A percentile compares a stretch with the other conserved stretches of the same genome.
Conservation (phyloP, 2,113 vertebrate genomes). For the Actenoides lindsayi region DNA sequence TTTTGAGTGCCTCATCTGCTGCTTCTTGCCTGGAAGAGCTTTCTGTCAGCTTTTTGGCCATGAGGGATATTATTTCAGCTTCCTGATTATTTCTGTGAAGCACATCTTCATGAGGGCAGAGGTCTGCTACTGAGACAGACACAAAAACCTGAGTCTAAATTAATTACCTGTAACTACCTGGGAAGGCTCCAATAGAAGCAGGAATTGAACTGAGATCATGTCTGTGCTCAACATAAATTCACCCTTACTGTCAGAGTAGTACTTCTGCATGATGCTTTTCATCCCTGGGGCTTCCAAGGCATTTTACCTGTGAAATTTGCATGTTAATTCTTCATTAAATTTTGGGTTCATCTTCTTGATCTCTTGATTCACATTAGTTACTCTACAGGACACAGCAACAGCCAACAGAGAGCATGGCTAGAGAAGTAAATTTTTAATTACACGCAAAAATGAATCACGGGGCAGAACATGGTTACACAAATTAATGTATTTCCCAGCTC, state of each 20-base stretch:
- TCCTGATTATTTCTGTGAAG: neutral
- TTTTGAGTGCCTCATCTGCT: neutral
- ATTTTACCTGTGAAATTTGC: neutral
- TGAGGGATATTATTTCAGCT: neutral
- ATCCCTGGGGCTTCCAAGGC: neutral
- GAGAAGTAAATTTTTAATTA: neutral
- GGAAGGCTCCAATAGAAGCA: conserved; percentile 4
- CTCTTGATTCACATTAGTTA: neutral
- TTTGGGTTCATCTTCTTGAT: neutral
- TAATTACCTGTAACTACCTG: neutral
- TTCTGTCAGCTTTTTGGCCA: neutral
- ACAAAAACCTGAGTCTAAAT: neutral
- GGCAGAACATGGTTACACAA: neutral
- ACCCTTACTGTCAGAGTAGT: neutral
- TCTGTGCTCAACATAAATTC: neutral
- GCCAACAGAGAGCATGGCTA: neutral
- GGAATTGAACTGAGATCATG: conserved; percentile 18
- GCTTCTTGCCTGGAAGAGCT: neutral
- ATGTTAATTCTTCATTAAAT: neutral
- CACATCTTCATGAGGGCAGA: neutral
- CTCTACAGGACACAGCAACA: neutral
- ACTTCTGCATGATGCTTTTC: neutral
- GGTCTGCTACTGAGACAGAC: neutral
- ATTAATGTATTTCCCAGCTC: neutral
- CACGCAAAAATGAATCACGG: neutral